Conservation (phyloP, 1,140 invertebrate species). For the Zaprionus vittiger region DNA sequence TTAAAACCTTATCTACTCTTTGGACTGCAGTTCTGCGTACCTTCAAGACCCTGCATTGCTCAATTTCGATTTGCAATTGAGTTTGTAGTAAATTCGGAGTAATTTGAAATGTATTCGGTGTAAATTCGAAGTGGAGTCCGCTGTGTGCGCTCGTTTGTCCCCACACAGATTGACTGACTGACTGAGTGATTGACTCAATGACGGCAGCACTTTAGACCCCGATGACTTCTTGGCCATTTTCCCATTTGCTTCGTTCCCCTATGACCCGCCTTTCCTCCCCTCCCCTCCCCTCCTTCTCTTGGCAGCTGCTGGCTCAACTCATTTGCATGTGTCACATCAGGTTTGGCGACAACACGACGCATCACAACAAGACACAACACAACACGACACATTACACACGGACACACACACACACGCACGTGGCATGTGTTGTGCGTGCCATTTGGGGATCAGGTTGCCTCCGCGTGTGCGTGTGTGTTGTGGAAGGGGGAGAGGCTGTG, state of each 20-base stretch:
- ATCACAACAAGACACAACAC: slow-evolving; percentile 34
- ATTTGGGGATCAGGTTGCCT: slow-evolving; percentile 23
- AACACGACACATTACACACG: slow-evolving; percentile 21
- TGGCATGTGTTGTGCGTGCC: slow-evolving; percentile 2
- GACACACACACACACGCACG: slow-evolving; percentile 10
- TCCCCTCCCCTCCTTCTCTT: neutral
- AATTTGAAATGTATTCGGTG: neutral
- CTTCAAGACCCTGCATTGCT: too few relatives aligned
- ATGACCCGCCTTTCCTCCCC: neutral
- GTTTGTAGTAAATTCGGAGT: neutral
- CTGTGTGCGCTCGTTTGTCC: neutral
- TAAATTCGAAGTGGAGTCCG: neutral
- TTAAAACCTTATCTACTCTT: too few relatives aligned
- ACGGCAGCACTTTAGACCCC: slow-evolving; percentile 41
- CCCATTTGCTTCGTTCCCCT: neutral
- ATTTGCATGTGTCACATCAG: slow-evolving; percentile 78
- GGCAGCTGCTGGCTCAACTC: slow-evolving; percentile 42
- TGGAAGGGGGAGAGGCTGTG: neutral
- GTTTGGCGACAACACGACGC: slow-evolving; percentile 51
- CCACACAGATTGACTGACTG: slow-evolving; percentile 20
- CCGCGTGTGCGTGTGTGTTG: neutral
- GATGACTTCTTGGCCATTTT: slow-evolving; percentile 34
- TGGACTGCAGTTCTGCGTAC: neutral
- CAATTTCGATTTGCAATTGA: neutral
- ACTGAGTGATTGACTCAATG: slow-evolving; percentile 26